phyloP scores from a whole-genome alignment of 1,140 invertebrate species.

The Temnothorax curvispinosus region DNA sequence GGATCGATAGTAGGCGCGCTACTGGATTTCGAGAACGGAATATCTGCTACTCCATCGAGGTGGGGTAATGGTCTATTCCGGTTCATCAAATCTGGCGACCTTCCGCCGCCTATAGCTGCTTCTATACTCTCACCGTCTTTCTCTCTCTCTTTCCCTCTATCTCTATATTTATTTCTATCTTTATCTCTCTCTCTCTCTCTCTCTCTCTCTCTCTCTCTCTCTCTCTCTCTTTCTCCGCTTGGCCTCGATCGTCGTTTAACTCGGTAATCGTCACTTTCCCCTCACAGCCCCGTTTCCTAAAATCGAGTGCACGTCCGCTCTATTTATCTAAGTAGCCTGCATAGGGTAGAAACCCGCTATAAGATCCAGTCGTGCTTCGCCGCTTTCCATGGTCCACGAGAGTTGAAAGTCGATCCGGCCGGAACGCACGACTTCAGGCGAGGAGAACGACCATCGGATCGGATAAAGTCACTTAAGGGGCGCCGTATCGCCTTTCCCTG shows the following conservation, averaged over 20 bases:
- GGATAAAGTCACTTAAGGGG: conserved; percentile 63
- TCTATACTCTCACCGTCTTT: background rate
- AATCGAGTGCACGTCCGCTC: conserved; percentile 45
- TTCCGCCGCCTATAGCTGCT: conserved; percentile 2
- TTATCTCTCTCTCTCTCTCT: conserved; percentile 18
- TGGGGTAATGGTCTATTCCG: conserved; percentile 66
- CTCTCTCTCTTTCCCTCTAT: conserved; percentile 8
- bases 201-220: background rate
- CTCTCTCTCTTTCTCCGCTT: conserved; percentile 15
- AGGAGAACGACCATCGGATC: conserved; percentile 47
- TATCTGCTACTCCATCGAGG: conserved; percentile 40
- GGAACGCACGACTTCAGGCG: conserved; percentile 47
- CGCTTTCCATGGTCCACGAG: background rate
- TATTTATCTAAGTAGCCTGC: conserved; percentile 67
- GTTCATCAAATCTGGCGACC: conserved; percentile 69
- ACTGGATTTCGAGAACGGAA: conserved; percentile 57
- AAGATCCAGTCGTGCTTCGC: conserved; percentile 48
- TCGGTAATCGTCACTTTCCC: conserved; percentile 51
- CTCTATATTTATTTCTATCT: conserved; percentile 16
- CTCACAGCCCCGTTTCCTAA: conserved; percentile 47
- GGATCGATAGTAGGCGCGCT: conserved; percentile 46
- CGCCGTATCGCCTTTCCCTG: conserved; percentile 44
- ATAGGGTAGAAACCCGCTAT: conserved; percentile 28
- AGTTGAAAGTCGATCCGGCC: conserved; percentile 48
- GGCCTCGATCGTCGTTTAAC: conserved; percentile 5